Evolutionary conservation across 2,113 vertebrate species (phyloP), one percentile per base, ranked within the genome.

Genomic region (Oreochromis tanganicae): DNA sequence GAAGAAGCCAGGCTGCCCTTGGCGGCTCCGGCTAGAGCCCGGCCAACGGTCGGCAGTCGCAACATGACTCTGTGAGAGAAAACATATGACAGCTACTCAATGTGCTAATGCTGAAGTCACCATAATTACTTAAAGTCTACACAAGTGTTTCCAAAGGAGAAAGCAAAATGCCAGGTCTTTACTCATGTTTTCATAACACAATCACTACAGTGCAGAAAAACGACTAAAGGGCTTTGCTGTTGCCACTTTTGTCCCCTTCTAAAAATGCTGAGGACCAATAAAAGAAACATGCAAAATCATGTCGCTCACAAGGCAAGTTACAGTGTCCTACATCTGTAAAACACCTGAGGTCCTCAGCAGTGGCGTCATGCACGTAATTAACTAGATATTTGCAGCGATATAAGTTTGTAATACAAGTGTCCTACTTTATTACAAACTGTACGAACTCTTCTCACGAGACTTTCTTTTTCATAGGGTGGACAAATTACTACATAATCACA

Each of bases 31-130:
- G 96, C 87, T 6, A 99, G 89, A 92, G 97, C 95, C 92, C 96
- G 97, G 92, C 94, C 97, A 59, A 98, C 90, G 17, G 90, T 91
- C 48, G 97, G 96, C 34, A 99, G 96, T 85, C 98, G 97, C 93
- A 99, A 88, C 99, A 99, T 99, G 90, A 95, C 29, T 92, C 98
- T 97, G 79, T 43, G 81, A 91, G 89, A 34, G 13, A 27, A 85
- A 75, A 84, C 48, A 55, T 2, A 59, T 4, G 38, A 29, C n/a
- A 5, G 5, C 1, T 48, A 17, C 71, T 17, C 50, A 27, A 9
- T 9, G 2, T 57, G 52, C 34, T 24, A 81, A 57, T 38, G 63
- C 63, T 38, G 63, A 68, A 8, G 34, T 38, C 34, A 68, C 21
- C 0, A 8, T 17, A 73, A 73, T 46, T 73, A 46, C 3, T 46